These are phyloP conservation scores for Urophycis tenuis DNA, from an alignment of 2,797 vertebrate genomes.

Conservation along the genomic window DNA sequence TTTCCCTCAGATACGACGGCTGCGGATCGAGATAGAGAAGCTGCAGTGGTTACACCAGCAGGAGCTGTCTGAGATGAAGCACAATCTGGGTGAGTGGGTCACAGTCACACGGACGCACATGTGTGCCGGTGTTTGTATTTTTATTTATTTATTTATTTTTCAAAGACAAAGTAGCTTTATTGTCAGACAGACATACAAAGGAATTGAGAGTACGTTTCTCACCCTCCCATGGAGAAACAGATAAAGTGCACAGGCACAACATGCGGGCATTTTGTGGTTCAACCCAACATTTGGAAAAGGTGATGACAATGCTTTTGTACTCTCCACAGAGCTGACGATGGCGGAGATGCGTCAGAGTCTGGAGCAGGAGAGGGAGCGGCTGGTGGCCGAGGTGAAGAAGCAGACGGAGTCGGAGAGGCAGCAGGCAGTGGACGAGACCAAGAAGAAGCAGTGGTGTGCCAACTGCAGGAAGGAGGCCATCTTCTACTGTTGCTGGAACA, in stretches of 20 bases:
- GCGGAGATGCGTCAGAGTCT: conserved; percentile 98
- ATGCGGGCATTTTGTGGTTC: too few relatives aligned
- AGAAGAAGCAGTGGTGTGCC: conserved; percentile 99
- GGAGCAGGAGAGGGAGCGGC: conserved; percentile 89
- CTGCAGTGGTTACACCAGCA: conserved; percentile 98
- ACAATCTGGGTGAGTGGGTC: conserved; percentile 80
- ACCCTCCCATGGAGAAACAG: too few relatives aligned
- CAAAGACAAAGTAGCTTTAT: too few relatives aligned
- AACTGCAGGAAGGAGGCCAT: conserved; percentile 98
- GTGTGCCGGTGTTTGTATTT: too few relatives aligned
- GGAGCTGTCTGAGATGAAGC: conserved; percentile 96
- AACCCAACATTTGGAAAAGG: too few relatives aligned
- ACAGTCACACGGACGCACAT: background rate
- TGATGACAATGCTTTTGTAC: conserved; percentile 4
- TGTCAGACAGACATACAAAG: too few relatives aligned
- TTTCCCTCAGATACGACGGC: conserved; percentile 80
- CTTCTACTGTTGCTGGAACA: conserved; percentile 99
- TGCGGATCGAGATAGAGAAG: conserved; percentile 97
- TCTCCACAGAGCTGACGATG: conserved; percentile 89
- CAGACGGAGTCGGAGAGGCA: conserved; percentile 92
- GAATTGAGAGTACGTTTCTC: too few relatives aligned
- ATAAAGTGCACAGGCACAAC: too few relatives aligned
- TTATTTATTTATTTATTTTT: too few relatives aligned
- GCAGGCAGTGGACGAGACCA: conserved; percentile 93
- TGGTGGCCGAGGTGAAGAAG: conserved; percentile 93